A percentile compares a stretch with the other conserved stretches of the same genome.
phyloP scores from a whole-genome alignment of 2,113 vertebrate species.

The Phyllostomus discolor region DNA sequence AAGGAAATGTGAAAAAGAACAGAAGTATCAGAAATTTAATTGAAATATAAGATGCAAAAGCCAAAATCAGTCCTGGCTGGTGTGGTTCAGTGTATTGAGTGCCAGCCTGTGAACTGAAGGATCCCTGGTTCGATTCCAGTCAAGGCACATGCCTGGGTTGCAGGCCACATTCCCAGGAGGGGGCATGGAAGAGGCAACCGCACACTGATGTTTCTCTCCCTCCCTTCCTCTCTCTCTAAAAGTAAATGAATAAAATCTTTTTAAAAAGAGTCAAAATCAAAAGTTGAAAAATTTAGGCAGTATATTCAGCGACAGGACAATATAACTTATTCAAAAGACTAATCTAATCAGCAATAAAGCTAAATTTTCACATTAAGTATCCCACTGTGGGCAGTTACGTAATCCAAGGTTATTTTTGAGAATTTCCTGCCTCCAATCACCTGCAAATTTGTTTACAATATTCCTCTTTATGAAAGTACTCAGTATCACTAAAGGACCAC shows the following conservation, averaged over 20 bases:
- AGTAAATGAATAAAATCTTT: too few species aligned
- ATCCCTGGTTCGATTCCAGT: too few species aligned
- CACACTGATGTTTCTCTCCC: too few species aligned
- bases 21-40: constrained; percentile 4
- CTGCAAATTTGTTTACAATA: neutral
- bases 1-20: constrained; percentile 44
- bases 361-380: constrained; percentile 16
- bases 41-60: constrained; percentile 40
- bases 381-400: neutral
- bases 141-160: too few species aligned
- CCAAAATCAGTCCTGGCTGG: neutral
- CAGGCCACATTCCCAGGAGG: too few species aligned
- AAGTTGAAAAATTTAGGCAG: constrained; percentile 12
- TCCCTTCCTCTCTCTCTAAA: too few species aligned
- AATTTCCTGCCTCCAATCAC: neutral
- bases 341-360: neutral
- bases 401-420: neutral
- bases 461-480: neutral
- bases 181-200: too few species aligned
- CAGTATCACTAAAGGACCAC: neutral
- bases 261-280: constrained; percentile 12
- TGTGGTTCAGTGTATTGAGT: too few species aligned
- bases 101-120: too few species aligned
- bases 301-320: neutral
- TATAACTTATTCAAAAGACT: neutral